Evolutionary conservation across 2,113 vertebrate species (phyloP), one percentile per base, ranked within the genome.

Genomic region (Lota lota): DNA sequence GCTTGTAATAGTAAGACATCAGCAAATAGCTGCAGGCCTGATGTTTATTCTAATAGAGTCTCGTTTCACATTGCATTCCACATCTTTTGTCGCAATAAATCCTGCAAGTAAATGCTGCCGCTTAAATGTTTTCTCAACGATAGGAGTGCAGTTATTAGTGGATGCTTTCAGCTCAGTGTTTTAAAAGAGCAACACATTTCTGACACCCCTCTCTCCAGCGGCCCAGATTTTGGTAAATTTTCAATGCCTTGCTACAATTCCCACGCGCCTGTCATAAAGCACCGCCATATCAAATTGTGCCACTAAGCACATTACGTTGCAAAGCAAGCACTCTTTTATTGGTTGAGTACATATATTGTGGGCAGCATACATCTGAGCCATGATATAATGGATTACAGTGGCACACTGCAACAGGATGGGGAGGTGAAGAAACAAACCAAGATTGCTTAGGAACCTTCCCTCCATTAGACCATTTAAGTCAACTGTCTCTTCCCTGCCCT

Each of bases 201-300:
- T 47, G 10, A 12, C 40, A 12, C 40, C 12, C 40, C 40, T 47
- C 61, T 74, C 72, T 80, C 86, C 65, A 67, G 24, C 36, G 50
- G 24, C 10, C 40, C 40, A 1, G 2, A 47, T 12, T 47, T 47
- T 56, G 17, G 3, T 4, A 2, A 56, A 56, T 56, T n/a, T 56
- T 17, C 53, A 17, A 56, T 18, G 53, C n/a, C 17, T 56, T 8
- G 53, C 53, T 16, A 56, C n/a, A 5, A 56, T 56, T 47, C 53
- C 53, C 53, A 47, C 40, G 10, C 40, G 40, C 12, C 40, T 47
- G 40, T 47, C 16, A 56, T 75, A 83, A 85, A 83, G 33, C 0
- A 12, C n/a, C 22, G 75, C 69, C 65, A 80, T 79, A 79, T 79
- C 78, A 72, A 79, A 78, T 76, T 78, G 68, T 74, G 74, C 81